These are phyloP conservation scores for Cheilosia variabilis DNA, from an alignment of 2,888 invertebrate species.

Conservation along the genomic window DNA sequence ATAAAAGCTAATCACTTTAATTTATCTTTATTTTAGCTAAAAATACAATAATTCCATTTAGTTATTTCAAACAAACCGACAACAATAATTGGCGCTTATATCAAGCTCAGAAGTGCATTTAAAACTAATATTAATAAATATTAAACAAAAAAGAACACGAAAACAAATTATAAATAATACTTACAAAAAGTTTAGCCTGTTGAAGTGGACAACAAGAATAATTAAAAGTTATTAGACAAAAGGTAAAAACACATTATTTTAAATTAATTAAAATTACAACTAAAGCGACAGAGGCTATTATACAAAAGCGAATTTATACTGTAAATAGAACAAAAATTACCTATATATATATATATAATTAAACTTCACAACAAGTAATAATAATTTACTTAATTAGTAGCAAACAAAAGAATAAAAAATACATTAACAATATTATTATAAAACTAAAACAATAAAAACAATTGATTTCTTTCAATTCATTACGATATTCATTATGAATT, in stretches of 20 bases:
- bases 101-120: constrained; percentile 75
- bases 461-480: constrained; percentile 5
- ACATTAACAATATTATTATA: constrained; percentile 28
- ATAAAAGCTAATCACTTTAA: constrained; percentile 21
- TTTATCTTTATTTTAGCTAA: not conserved
- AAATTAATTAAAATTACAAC: constrained; percentile 55
- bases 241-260: constrained; percentile 33
- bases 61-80: constrained; percentile 76
- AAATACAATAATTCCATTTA: not conserved
- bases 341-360: constrained; percentile 59
- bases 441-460: constrained; percentile 9
- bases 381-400: constrained; percentile 41
- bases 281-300: constrained; percentile 52
- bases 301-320: constrained; percentile 75
- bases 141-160: constrained; percentile 4
- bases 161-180: constrained; percentile 26
- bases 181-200: constrained; percentile 54
- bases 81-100: constrained; percentile 83
- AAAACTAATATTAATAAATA: constrained; percentile 44
- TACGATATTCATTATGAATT: constrained; percentile 6
- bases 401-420: constrained; percentile 23
- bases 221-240: constrained; percentile 28
- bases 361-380: constrained; percentile 35
- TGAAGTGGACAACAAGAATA: constrained; percentile 33
- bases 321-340: constrained; percentile 69